Base-by-base conservation (phyloP, 2,888 invertebrate species). In the Trachelus iudaicus region DNA sequence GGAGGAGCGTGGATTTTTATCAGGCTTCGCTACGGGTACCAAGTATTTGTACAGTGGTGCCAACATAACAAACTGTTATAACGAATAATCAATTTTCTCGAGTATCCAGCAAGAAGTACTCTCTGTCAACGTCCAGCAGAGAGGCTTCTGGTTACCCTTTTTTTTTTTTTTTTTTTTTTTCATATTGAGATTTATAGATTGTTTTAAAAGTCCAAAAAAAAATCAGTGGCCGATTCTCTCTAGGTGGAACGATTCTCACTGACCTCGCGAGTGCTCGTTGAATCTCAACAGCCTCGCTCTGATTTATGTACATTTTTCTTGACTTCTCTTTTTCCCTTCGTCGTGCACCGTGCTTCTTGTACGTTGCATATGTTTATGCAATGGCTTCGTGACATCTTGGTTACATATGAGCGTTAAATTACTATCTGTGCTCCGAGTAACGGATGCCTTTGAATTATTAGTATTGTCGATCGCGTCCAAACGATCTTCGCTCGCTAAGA, bases 161-260 rank as follows among this genome's bases (percentile, higher is more conserved):
- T 37, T 56, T 56, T 37, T 37, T 56, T 56, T 37, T 37, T 56
- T 56, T 37, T 37, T 56, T 56, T 37, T 37, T 56, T 56, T 37
- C 6, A 56, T 56, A 56, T 23, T 56, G 9, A 56, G 56, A 56
- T 56, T 56, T 56, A 56, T 56, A 15, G 56, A 56, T 56, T 23
- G 23, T 56, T 23, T 56, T 56, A 56, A 56, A 40, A 79, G 78
- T 56, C 37, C 13, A 30, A 75, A 33, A 75, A 30, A 68, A 31
- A 31, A 31, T 1, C 13, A 12, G 0, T 35, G 75, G 11, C n/a
- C 75, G 56, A 75, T 56, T 74, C 56, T 73, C 56, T 9, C 56
- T 56, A 23, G 56, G 56, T 56, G 9, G 2, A 56, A 56, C 56
- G 56, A 56, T 56, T 56, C 56, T 56, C 56, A 56, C 56, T 56